Percentiles rank a stretch among this genome's conserved stretches.
Conservation (phyloP, 2,797 vertebrate species). For the Paguma larvata region DNA sequence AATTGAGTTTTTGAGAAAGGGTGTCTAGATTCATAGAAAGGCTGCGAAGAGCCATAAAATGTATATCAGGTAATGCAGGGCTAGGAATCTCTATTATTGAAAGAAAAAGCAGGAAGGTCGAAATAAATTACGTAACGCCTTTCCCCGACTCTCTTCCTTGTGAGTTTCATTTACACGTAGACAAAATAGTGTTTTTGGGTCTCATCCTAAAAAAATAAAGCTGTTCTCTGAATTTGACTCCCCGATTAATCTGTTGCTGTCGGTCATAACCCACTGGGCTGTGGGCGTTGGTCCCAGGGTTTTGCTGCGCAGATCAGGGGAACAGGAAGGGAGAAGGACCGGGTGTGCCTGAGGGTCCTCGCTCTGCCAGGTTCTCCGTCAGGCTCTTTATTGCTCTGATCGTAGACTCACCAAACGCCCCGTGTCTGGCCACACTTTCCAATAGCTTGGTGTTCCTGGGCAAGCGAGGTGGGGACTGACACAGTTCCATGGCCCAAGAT, state of each 20-base stretch:
- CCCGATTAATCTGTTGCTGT: slow-evolving; percentile 2
- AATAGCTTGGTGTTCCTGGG: not conserved
- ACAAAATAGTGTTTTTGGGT: not conserved
- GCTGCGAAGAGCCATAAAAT: not conserved
- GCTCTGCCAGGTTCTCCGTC: not conserved
- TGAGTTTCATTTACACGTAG: slow-evolving; percentile 16
- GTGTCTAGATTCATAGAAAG: not conserved
- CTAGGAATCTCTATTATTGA: not conserved
- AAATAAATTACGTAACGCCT: not conserved
- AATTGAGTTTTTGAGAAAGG: slow-evolving; percentile 20
- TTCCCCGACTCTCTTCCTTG: not conserved
- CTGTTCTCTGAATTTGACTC: not conserved
- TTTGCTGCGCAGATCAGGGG: not conserved
- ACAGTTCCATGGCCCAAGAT: not conserved
- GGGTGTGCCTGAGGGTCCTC: not conserved
- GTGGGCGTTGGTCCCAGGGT: not conserved
- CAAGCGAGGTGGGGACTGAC: not conserved
- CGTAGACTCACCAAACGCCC: not conserved
- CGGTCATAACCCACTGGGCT: not conserved
- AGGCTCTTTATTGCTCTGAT: not conserved
- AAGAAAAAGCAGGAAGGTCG: not conserved
- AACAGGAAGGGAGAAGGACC: too few species aligned
- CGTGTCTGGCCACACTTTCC: not conserved
- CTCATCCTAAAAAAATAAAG: not conserved
- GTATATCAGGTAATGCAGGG: not conserved